Percentiles rank a stretch among this genome's conserved stretches.
phyloP scores from a whole-genome alignment of 2,113 vertebrate species.

The Hippocampus barbouri region DNA sequence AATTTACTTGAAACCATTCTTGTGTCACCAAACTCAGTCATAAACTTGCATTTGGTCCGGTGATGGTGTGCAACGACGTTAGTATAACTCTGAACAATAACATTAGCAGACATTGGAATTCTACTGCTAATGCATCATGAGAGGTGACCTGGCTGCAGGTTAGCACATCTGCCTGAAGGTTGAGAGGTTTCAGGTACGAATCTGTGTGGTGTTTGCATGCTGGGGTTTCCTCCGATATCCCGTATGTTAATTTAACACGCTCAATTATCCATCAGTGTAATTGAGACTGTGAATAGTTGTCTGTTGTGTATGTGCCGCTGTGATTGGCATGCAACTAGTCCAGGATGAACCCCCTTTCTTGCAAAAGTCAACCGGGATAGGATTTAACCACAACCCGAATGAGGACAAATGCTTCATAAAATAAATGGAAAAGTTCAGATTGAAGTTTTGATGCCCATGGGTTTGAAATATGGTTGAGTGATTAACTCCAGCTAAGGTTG shows the following conservation, averaged over 20 bases:
- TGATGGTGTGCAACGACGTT: neutral
- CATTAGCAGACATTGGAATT: neutral
- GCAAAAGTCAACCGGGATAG: neutral
- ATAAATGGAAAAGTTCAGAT: neutral
- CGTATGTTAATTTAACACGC: neutral
- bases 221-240: no score
- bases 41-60: neutral
- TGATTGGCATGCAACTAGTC: neutral
- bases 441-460: no score
- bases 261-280: neutral
- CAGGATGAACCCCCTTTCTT: neutral
- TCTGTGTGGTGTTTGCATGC: no score
- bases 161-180: no score
- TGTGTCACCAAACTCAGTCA: neutral
- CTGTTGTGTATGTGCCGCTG: neutral
- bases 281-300: neutral
- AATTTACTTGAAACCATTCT: neutral
- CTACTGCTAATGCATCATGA: neutral
- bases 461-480: no score
- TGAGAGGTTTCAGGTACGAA: no score
- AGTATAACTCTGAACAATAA: neutral
- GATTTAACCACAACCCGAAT: neutral
- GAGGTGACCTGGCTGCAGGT: no score
- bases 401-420: neutral
- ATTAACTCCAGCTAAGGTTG: no score